Evolutionary conservation across 2,797 vertebrate genomes (phyloP).

Genomic region (Tamandua tetradactyla): DNA sequence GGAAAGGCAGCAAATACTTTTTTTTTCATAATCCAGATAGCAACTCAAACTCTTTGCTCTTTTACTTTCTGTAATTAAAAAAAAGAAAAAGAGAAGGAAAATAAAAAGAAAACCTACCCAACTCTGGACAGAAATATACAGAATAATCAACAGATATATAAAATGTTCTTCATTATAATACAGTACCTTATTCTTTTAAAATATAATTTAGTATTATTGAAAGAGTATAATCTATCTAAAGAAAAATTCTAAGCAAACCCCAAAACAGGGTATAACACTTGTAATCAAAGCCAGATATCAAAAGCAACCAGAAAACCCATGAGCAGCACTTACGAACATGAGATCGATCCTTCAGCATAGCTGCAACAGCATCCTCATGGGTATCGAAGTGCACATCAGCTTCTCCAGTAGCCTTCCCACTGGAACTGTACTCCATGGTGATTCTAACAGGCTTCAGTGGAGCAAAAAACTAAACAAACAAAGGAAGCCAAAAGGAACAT

Average conservation of each 20-base stretch:
- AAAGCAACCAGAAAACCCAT: not conserved
- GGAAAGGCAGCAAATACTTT: not conserved
- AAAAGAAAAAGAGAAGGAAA: not conserved
- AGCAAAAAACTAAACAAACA: conserved; percentile 90
- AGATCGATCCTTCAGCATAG: conserved; percentile 91
- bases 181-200: not conserved
- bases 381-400: conserved; percentile 90
- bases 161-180: not conserved
- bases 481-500: not conserved
- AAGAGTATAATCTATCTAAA: not conserved
- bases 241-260: not conserved
- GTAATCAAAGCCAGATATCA: not conserved
- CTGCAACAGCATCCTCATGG: conserved; percentile 87
- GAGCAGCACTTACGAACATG: conserved; percentile 88
- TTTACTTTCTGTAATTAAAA: conserved; percentile 8
- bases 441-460: conserved; percentile 89
- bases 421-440: conserved; percentile 89
- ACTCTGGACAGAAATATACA: not conserved
- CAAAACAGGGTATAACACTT: not conserved
- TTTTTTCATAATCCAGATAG: conserved; percentile 10
- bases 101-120: not conserved
- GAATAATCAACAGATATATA: not conserved
- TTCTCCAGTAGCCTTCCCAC: conserved; percentile 88
- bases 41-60: not conserved
- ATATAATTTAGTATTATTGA: not conserved